Evolutionary conservation across 2,888 invertebrate species (phyloP).

Genomic region (Dendrolimus pini): DNA sequence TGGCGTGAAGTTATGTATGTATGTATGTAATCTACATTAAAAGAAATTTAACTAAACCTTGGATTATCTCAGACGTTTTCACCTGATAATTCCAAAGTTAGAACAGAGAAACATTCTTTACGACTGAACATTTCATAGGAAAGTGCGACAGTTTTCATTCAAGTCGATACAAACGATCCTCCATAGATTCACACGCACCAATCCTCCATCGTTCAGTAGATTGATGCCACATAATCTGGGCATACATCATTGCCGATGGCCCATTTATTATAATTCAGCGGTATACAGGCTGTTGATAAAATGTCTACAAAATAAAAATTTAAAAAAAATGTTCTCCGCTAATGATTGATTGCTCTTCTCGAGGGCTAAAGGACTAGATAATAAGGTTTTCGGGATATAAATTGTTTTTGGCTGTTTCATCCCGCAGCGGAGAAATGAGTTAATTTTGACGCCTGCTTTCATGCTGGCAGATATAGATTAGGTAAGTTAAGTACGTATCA

Average conservation of each 20-base stretch:
- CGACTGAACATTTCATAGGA: too few species aligned
- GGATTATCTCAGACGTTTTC: too few species aligned
- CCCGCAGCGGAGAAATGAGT: not conserved
- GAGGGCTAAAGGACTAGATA: constrained; percentile 6
- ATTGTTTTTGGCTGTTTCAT: not conserved
- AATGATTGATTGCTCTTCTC: constrained; percentile 17
- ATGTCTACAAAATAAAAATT: constrained; percentile 14
- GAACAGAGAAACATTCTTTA: too few species aligned
- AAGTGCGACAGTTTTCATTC: too few species aligned
- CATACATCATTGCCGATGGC: constrained; percentile 44
- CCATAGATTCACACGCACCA: constrained; percentile 26
- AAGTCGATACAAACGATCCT: constrained; percentile 8
- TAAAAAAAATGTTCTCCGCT: constrained; percentile 13
- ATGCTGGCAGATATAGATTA: not conserved
- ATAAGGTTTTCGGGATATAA: not conserved
- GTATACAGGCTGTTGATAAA: constrained; percentile 23
- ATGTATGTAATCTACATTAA: too few species aligned
- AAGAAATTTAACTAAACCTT: too few species aligned
- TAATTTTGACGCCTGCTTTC: not conserved
- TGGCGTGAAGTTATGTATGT: too few species aligned
- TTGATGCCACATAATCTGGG: constrained; percentile 41
- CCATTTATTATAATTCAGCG: constrained; percentile 49
- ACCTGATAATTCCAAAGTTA: too few species aligned
- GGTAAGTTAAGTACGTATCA: not conserved
- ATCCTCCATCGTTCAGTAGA: constrained; percentile 23